A percentile compares a stretch with the other conserved stretches of the same genome.
Conservation (phyloP, 2,113 vertebrate species). For the Paramormyrops kingsleyae region DNA sequence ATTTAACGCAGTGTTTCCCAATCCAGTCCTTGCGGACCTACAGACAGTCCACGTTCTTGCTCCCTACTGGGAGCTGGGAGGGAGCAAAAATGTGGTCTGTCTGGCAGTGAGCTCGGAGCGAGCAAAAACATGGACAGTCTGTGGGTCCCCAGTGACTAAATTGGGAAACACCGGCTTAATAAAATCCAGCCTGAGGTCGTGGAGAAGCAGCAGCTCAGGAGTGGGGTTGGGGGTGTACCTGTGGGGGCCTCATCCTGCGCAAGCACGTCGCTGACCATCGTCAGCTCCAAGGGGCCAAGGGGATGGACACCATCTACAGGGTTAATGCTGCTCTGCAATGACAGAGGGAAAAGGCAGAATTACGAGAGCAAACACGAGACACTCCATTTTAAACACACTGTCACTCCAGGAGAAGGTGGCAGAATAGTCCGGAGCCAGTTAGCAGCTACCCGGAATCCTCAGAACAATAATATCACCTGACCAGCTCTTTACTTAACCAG, state of each 20-base stretch:
- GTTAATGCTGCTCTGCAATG: slow-evolving; percentile 89
- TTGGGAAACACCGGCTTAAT: not conserved
- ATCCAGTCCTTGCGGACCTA: no score
- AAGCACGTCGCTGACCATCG: slow-evolving; percentile 81
- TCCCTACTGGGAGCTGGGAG: no score
- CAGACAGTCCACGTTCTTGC: no score
- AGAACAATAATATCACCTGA: not conserved
- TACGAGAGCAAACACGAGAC: not conserved
- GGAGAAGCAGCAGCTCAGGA: not conserved
- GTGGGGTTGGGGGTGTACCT: slow-evolving; percentile 55
- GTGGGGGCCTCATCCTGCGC: slow-evolving; percentile 87
- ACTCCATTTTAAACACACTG: not conserved
- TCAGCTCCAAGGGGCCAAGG: slow-evolving; percentile 74
- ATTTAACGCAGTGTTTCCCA: no score
- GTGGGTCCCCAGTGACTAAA: not conserved
- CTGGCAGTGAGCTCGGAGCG: no score
- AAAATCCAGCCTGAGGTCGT: not conserved
- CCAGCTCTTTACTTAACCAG: not conserved
- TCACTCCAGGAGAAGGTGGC: not conserved
- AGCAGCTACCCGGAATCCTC: not conserved
- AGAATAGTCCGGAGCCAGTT: not conserved
- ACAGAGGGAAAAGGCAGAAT: slow-evolving; percentile 21
- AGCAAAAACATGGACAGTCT: not conserved
- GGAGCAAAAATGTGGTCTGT: not conserved
- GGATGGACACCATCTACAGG: slow-evolving; percentile 93